Percentiles rank a stretch among this genome's conserved stretches.
Evolutionary conservation across 2,888 invertebrate genomes (phyloP).

Genomic region (Rugalucina vietnamica): DNA sequence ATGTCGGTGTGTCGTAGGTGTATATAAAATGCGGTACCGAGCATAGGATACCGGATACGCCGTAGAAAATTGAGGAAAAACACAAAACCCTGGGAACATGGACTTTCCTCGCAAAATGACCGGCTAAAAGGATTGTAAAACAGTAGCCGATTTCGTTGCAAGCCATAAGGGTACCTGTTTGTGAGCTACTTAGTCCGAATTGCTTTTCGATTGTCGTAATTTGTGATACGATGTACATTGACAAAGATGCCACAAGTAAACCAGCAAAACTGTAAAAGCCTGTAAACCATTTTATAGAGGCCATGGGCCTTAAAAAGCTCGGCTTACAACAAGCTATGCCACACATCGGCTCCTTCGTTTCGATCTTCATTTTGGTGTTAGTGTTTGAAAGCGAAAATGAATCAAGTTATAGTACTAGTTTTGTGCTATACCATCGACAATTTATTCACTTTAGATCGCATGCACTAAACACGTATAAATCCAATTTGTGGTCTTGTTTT

Average conservation of each 20-base stretch:
- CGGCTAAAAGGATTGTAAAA: slow-evolving; percentile 54
- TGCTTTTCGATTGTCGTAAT: slow-evolving; percentile 72
- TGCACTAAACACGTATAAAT: too few species aligned
- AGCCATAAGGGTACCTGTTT: slow-evolving; percentile 71
- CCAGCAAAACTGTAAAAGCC: slow-evolving; percentile 54
- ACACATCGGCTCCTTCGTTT: slow-evolving; percentile 44
- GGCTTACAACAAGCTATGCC: slow-evolving; percentile 55
- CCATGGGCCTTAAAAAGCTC: slow-evolving; percentile 38
- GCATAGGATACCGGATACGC: slow-evolving; percentile 62
- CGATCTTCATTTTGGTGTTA: not conserved
- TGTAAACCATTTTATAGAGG: slow-evolving; percentile 54
- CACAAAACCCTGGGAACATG: slow-evolving; percentile 62
- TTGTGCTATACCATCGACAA: too few species aligned
- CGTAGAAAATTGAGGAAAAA: slow-evolving; percentile 54
- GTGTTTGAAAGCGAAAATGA: too few species aligned
- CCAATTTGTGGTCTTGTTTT: too few species aligned
- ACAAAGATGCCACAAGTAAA: slow-evolving; percentile 59
- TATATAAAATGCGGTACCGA: slow-evolving; percentile 60
- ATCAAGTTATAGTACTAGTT: too few species aligned
- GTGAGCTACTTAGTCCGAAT: slow-evolving; percentile 71
- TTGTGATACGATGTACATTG: slow-evolving; percentile 64
- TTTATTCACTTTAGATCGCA: too few species aligned
- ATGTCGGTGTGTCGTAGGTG: not conserved
- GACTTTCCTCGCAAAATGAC: slow-evolving; percentile 51
- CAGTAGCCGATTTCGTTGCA: slow-evolving; percentile 75